Conservation (phyloP, 2,888 invertebrate species). For the Thyatira batis region DNA sequence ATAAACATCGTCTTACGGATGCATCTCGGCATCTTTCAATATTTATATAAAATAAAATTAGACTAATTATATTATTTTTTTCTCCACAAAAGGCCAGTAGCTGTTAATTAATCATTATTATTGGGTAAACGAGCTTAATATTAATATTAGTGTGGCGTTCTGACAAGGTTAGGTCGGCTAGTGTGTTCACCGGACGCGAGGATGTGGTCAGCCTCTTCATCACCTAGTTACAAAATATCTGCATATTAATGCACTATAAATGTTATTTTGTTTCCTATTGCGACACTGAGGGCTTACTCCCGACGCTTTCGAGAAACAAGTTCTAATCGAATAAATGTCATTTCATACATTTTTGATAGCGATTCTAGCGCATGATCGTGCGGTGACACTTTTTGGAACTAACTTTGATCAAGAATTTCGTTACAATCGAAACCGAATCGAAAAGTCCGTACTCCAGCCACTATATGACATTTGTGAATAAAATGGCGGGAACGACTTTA, state of each 20-base stretch:
- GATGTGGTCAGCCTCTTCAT: conserved; percentile 2
- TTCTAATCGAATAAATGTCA: too few species aligned
- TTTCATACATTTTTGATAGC: too few species aligned
- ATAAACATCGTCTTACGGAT: conserved; percentile 59
- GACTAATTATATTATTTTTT: conserved; percentile 37
- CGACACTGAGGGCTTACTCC: too few species aligned
- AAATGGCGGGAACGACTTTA: too few species aligned
- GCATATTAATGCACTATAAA: conserved; percentile 1
- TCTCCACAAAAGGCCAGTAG: conserved; percentile 42
- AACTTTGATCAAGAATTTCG: too few species aligned
- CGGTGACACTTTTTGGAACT: too few species aligned
- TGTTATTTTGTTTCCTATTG: conserved; percentile 5
- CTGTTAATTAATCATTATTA: conserved; percentile 38
- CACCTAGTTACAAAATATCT: neutral
- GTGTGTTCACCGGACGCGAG: conserved; percentile 23
- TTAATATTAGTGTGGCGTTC: conserved; percentile 23
- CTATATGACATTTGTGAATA: too few species aligned
- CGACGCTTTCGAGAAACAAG: too few species aligned
- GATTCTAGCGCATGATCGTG: too few species aligned
- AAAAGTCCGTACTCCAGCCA: too few species aligned
- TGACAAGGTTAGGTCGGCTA: conserved; percentile 32
- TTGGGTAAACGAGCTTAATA: conserved; percentile 30
- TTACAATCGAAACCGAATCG: too few species aligned
- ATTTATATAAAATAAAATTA: conserved; percentile 42
- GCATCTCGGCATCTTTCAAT: conserved; percentile 44